These are phyloP conservation scores for Epinephelus awoara DNA, from an alignment of 2,797 vertebrate species.

Conservation along the genomic window DNA sequence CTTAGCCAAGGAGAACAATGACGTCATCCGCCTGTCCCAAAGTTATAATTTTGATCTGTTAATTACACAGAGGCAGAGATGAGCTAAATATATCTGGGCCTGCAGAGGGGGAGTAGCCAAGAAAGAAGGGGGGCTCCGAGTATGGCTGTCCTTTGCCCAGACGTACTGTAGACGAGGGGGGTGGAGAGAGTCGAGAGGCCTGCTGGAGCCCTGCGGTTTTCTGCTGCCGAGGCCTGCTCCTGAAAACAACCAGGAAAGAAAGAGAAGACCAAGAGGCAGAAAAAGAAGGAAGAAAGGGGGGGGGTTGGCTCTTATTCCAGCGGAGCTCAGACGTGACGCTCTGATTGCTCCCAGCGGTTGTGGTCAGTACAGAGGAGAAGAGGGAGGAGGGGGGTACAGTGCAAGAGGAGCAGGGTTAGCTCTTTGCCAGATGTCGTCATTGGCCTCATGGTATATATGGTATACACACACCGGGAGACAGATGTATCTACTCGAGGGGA, in stretches of 20 bases:
- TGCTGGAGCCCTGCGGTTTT: conserved; percentile 79
- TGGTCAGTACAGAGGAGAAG: conserved; percentile 69
- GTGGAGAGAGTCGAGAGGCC: conserved; percentile 47
- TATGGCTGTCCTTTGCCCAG: conserved; percentile 49
- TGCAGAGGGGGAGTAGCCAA: conserved; percentile 33
- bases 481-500: conserved; percentile 43
- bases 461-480: conserved; percentile 36
- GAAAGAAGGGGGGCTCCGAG: conserved; percentile 42
- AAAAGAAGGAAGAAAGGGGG: conserved; percentile 15
- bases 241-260: conserved; percentile 72
- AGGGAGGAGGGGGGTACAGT: conserved; percentile 31
- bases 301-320: conserved; percentile 66
- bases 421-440: conserved; percentile 81
- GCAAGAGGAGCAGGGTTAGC: conserved; percentile 52
- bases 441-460: conserved; percentile 28
- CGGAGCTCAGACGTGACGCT: conserved; percentile 78
- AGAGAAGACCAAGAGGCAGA: conserved; percentile 57
- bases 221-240: conserved; percentile 63
- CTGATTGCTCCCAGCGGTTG: conserved; percentile 83
- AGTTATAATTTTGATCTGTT: conserved; percentile 85
- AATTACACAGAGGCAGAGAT: conserved; percentile 82
- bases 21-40: conserved; percentile 72
- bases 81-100: conserved; percentile 80
- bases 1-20: conserved; percentile 66
- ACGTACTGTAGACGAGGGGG: conserved; percentile 26